Base-by-base conservation (phyloP, 2,797 vertebrate species). In the Gastrophryne carolinensis region DNA sequence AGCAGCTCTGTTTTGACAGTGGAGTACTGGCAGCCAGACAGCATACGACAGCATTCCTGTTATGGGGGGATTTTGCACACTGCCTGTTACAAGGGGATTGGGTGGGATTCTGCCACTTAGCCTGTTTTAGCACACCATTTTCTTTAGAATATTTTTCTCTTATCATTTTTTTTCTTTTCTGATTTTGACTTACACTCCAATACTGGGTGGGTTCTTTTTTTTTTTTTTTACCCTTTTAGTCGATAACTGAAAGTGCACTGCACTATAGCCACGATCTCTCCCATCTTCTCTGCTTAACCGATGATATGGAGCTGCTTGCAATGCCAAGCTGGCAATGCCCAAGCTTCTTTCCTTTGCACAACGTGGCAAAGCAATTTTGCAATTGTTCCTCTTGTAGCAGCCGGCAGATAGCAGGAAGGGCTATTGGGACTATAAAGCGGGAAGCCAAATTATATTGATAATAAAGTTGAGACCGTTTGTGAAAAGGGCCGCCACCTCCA, bases 401-500 rank as follows among this genome's bases (percentile, higher is more conserved):
- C 79, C 34, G 84, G 89, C 87, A 91, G 89, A 90, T 90, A 89
- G 90, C 91, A 91, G 89, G 84, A 83, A 86, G 79, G 88, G 84
- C 88, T 82, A 86, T 30, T 24, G 89, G 89, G 89, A 86, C 83
- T 85, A 85, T 72, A 87, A 87, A 89, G 86, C 87, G 86, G 87
- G 86, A 87, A 90, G 87, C 89, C 89, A 90, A 90, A 90, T 92
- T 90, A 90, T 92, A 91, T 91, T 91, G 91, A 92, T 92, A 91
- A 91, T 91, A 92, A 90, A 90, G 90, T 90, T 91, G 90, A 87
- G 89, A 90, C 89, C 87, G 84, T 87, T 83, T 90, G 90, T 89
- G 89, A 69, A 70, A 75, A 88, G 89, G 86, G 86, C 88, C 89
- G 86, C 86, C 84, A 12, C 86, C 91, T 93, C 91, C 76, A 81